These are phyloP conservation scores for Athene cunicularia DNA, from an alignment of 2,113 vertebrate genomes.

Conservation along the genomic window DNA sequence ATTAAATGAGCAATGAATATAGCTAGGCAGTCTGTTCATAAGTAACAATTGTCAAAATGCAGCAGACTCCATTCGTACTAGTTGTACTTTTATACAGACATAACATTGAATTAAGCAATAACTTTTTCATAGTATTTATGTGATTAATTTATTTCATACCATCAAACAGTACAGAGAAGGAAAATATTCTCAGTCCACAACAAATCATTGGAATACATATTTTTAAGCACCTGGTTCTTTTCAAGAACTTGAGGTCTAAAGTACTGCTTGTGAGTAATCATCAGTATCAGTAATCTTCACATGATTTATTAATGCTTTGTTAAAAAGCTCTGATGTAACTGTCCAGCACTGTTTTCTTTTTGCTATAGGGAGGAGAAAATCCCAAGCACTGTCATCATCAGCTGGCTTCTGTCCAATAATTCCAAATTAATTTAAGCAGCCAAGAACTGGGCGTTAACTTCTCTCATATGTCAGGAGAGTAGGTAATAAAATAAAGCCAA, in stretches of 20 bases:
- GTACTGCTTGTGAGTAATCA: not conserved
- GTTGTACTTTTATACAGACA: not conserved
- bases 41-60: not conserved
- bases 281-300: not conserved
- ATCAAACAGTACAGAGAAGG: not conserved
- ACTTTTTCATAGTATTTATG: not conserved
- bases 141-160: not conserved
- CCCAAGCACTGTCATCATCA: not conserved
- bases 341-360: not conserved
- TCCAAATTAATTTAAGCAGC: not conserved
- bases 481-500: not conserved
- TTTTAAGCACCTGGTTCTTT: not conserved
- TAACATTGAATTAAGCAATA: not conserved
- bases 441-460: not conserved
- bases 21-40: not conserved
- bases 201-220: not conserved
- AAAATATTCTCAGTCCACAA: not conserved
- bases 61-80: not conserved
- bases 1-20: not conserved
- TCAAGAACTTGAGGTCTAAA: not conserved
- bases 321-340: constrained; percentile 26
- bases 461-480: not conserved
- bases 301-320: constrained; percentile 51
- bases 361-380: not conserved
- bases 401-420: not conserved